Evolutionary conservation across 1,140 invertebrate species (phyloP), one percentile per base, ranked within the genome.

Genomic region (Chironomus striatipennis): DNA sequence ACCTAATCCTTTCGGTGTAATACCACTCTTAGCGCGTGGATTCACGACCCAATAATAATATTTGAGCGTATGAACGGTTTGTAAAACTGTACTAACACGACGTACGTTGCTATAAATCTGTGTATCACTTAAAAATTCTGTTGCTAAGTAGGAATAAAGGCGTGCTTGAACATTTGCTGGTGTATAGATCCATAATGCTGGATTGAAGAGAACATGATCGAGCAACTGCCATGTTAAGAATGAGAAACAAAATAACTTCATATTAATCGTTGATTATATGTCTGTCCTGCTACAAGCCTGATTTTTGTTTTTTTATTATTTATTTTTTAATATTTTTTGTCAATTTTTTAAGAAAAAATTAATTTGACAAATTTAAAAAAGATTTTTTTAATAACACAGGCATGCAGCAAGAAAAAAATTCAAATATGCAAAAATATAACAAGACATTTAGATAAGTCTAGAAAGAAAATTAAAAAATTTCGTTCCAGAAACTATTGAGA

Each of bases 31-130:
- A 47, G 93, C 88, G 77, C 93, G 87, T 1, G 97, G 97, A 88
- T 97, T 98, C 3, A 94, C 92, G 15, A 99, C 94, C 97, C 97
- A 99, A 82, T 99, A 99, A 84, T 98, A 99, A 81, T 96, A 98
- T 85, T 99, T 99, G 42, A 99, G 86, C 0, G 98, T 97, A 81
- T 99, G 97, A 76, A 99, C 95, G 0, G 97, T 98, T 85, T 99
- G 97, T 8, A 99, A 86, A 0, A 99, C 97, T 0, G 97, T 99
- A 78, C 95, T 97, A 67, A 99, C 96, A 74, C 97, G 87, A 57
- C 98, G 86, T 18, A 99, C 96, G 83, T 97, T 98, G 77, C 93
- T 96, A 85, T 98, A 98, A 78, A 99, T 98, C 83, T 98, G 95
- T 0, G 95, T 96, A 84, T 98, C 96, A 75, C 93, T 93, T 76